phyloP scores from a whole-genome alignment of 2,888 invertebrate species.

The Macrophya annulata region DNA sequence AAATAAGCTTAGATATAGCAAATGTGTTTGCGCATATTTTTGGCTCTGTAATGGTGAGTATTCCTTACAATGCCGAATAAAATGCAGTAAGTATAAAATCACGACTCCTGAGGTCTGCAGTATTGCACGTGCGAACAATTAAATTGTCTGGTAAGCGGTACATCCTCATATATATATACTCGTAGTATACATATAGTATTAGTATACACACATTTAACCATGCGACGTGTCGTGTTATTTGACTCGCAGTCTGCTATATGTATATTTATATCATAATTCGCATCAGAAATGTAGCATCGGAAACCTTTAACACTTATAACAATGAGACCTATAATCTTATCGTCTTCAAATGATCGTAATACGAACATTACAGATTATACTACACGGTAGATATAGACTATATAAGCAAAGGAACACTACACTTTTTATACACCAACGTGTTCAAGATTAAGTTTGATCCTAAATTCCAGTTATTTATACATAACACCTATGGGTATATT shows the following conservation, averaged over 20 bases:
- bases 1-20: neutral
- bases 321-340: constrained; percentile 17
- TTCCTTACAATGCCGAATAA: neutral
- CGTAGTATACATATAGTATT: neutral
- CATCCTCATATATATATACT: neutral
- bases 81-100: neutral
- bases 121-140: constrained; percentile 43
- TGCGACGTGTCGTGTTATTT: constrained; percentile 30
- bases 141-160: constrained; percentile 45
- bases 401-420: neutral
- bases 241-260: constrained; percentile 38
- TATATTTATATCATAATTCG: constrained; percentile 36
- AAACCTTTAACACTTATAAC: constrained; percentile 17
- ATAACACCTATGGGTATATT: neutral
- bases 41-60: neutral
- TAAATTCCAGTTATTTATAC: neutral
- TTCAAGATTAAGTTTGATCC: neutral
- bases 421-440: neutral
- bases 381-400: neutral
- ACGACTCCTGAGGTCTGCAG: constrained; percentile 47
- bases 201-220: constrained; percentile 1
- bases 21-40: neutral
- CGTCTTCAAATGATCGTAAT: constrained; percentile 39
- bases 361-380: neutral
- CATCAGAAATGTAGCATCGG: constrained; percentile 28